phyloP scores from a whole-genome alignment of 2,888 invertebrate genomes.

The Chesias legatella region DNA sequence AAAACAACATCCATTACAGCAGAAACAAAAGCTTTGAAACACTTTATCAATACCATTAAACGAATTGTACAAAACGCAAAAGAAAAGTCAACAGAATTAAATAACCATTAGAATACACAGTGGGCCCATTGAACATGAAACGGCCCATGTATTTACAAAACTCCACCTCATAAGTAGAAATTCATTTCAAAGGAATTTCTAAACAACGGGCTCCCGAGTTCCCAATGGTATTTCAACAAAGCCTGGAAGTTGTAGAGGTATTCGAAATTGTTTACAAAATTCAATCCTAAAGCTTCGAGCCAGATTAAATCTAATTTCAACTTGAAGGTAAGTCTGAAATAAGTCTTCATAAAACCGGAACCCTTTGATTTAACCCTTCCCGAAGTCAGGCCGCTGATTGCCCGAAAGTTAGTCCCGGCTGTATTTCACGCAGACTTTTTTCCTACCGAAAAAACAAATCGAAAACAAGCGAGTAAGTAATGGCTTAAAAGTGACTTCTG shows the following conservation, averaged over 20 bases:
- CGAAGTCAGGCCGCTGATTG: conserved; percentile 75
- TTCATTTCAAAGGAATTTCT: conserved; percentile 76
- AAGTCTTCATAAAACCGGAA: conserved; percentile 80
- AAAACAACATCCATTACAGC: not conserved
- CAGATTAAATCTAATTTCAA: conserved; percentile 81
- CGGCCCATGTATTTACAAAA: conserved; percentile 58
- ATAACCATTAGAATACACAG: conserved; percentile 50
- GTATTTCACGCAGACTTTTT: conserved; percentile 66
- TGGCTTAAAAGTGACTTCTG: conserved; percentile 70
- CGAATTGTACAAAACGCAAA: conserved; percentile 22
- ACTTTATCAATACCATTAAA: conserved; percentile 4
- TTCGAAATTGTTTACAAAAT: conserved; percentile 80
- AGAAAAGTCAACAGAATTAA: conserved; percentile 59
- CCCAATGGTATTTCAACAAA: conserved; percentile 78
- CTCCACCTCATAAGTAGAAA: conserved; percentile 67
- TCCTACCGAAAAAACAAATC: conserved; percentile 70
- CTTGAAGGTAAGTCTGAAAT: conserved; percentile 80
- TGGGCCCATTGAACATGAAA: conserved; percentile 55
- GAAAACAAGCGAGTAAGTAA: conserved; percentile 75
- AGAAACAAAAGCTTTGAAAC: conserved; percentile 2
- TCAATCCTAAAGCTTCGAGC: conserved; percentile 79
- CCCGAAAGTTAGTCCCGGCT: conserved; percentile 72
- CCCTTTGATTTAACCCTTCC: conserved; percentile 79
- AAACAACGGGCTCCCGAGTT: conserved; percentile 71
- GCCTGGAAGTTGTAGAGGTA: conserved; percentile 78